Percentiles rank a stretch among this genome's conserved stretches.
These are phyloP conservation scores for Anastatus disparis DNA, from an alignment of 1,140 invertebrate genomes.

Conservation along the genomic window DNA sequence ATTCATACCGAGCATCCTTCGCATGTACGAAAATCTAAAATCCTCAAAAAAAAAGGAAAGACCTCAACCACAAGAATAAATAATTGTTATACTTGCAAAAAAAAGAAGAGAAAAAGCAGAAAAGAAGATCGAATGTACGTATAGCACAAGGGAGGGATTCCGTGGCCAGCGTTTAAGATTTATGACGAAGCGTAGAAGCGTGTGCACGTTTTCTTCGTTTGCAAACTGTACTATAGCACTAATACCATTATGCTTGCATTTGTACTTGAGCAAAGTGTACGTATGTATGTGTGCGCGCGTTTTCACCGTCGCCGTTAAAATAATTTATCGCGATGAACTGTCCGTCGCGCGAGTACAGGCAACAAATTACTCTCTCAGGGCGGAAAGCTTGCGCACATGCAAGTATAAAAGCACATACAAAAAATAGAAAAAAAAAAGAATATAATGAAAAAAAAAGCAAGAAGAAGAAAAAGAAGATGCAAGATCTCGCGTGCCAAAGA, in stretches of 20 bases:
- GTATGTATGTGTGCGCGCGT: not conserved
- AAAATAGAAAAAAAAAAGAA: not conserved
- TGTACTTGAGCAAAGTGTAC: no score
- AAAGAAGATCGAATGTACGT: no score
- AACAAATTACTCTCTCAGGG: conserved; percentile 7
- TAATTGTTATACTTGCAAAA: no score
- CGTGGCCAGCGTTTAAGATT: conserved; percentile 1
- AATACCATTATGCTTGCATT: no score
- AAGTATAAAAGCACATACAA: no score
- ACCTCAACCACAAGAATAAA: not conserved
- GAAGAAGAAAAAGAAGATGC: not conserved
- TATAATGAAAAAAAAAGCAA: not conserved
- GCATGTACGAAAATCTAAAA: no score
- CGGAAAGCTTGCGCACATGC: no score
- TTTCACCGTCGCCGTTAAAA: conserved; percentile 16
- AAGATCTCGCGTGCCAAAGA: not conserved
- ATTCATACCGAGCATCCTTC: no score
- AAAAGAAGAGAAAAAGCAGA: not conserved
- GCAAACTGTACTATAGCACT: no score
- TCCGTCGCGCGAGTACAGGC: not conserved
- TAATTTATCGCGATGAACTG: conserved; percentile 30
- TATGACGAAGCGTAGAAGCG: no score
- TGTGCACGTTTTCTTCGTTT: not conserved
- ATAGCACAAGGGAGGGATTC: no score
- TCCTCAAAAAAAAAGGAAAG: no score